Evolutionary conservation across 2,113 vertebrate species (phyloP).

Genomic region (Scomber japonicus): DNA sequence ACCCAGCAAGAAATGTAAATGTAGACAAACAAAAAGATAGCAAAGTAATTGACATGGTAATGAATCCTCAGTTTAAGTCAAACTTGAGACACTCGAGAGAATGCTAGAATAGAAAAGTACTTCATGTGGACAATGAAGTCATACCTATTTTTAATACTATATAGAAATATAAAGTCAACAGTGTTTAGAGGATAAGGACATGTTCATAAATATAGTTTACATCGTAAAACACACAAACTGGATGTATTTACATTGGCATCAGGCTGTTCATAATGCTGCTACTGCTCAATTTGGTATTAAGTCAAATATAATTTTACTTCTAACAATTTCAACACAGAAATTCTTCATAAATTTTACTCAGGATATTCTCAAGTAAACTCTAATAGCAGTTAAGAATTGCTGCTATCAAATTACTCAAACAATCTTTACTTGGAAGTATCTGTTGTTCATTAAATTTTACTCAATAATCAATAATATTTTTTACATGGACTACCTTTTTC

Average conservation of each 20-base stretch:
- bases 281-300: not conserved
- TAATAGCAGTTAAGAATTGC: too few species aligned
- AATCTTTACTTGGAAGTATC: too few species aligned
- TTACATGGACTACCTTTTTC: too few species aligned
- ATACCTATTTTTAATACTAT: slow-evolving; percentile 8
- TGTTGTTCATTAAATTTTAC: too few species aligned
- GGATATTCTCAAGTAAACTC: too few species aligned
- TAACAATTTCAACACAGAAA: too few species aligned
- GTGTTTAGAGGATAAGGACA: slow-evolving; percentile 14
- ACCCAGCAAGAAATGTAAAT: slow-evolving; percentile 50
- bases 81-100: slow-evolving; percentile 10
- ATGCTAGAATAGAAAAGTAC: slow-evolving; percentile 17
- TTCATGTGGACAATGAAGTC: slow-evolving; percentile 40
- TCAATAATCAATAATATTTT: too few species aligned
- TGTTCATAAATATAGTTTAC: not conserved
- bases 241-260: slow-evolving; percentile 11
- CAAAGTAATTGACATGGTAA: slow-evolving; percentile 39
- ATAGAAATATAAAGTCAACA: not conserved
- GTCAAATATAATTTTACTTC: not conserved
- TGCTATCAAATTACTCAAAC: too few species aligned
- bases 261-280: not conserved
- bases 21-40: slow-evolving; percentile 42
- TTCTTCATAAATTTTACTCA: too few species aligned
- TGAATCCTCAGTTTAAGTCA: slow-evolving; percentile 48
- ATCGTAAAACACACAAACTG: slow-evolving; percentile 1